Percentiles rank a stretch among this genome's conserved stretches.
These are phyloP conservation scores for Medauroidea extradentata DNA, from an alignment of 1,140 invertebrate genomes.

Conservation along the genomic window DNA sequence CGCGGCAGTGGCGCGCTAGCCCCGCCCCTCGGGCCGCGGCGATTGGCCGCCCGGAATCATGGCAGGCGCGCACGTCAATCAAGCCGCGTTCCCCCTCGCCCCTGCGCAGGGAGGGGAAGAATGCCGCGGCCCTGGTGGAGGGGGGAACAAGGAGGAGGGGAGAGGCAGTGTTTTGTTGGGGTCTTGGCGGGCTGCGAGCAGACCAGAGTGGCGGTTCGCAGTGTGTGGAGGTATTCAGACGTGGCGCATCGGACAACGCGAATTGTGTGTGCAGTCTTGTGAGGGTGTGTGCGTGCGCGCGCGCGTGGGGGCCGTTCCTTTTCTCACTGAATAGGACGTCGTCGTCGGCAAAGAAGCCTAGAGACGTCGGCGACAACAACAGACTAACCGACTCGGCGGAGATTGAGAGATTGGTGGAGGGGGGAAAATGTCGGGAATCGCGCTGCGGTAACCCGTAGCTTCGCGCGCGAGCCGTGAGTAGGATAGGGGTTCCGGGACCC, in stretches of 20 bases:
- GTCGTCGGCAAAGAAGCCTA: no score
- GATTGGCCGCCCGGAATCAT: slow-evolving; percentile 4
- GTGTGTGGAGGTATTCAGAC: slow-evolving; percentile 13
- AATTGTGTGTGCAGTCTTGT: not conserved
- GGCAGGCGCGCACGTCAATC: slow-evolving; percentile 8
- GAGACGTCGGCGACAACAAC: no score
- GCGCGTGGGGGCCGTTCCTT: not conserved
- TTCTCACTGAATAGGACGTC: no score
- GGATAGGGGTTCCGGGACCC: no score
- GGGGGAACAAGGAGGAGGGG: not conserved
- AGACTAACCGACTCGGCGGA: no score
- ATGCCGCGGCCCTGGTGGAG: not conserved
- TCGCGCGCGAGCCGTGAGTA: no score
- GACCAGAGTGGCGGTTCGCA: slow-evolving; percentile 7
- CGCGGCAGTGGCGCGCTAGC: not conserved
- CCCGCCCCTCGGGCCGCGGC: not conserved
- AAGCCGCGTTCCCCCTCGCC: not conserved
- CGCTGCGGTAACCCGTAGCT: no score
- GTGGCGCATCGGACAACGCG: not conserved
- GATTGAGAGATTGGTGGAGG: no score
- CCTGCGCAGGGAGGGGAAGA: not conserved
- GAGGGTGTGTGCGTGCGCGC: not conserved
- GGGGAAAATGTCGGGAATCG: no score
- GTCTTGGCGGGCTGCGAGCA: slow-evolving; percentile 10
- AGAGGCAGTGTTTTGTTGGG: not conserved